Conservation (phyloP, 1,140 invertebrate species). For the Brachionus calyciflorus region DNA sequence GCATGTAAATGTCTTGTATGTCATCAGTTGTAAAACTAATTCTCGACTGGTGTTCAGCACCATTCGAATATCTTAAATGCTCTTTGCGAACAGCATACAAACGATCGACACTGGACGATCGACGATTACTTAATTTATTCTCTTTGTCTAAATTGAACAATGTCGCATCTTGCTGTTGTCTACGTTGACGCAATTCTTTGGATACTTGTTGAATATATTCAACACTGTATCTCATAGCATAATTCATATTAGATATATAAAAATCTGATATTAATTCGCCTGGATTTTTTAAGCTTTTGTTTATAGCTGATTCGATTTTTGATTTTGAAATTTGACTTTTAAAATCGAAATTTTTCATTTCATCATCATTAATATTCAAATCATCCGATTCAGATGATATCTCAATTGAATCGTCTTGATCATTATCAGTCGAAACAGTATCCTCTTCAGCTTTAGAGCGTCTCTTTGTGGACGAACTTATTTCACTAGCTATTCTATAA, state of each 20-base stretch:
- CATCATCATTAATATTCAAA: conserved; percentile 31
- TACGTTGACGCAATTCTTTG: conserved; percentile 5
- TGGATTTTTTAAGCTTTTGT: conserved; percentile 22
- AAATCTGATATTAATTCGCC: conserved; percentile 38
- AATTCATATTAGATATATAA: conserved; percentile 45
- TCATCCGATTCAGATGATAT: conserved; percentile 35
- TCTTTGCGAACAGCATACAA: conserved; percentile 27
- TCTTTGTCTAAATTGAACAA: conserved; percentile 10
- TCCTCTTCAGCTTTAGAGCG: neutral
- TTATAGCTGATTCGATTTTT: conserved; percentile 24
- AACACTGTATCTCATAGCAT: conserved; percentile 36
- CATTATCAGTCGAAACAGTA: conserved; percentile 26
- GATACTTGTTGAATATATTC: conserved; percentile 30
- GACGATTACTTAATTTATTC: neutral
- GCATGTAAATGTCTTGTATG: conserved; percentile 43
- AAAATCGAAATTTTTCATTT: conserved; percentile 30
- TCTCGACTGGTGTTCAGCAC: neutral
- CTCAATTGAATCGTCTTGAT: conserved; percentile 25
- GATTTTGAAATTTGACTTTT: conserved; percentile 5
- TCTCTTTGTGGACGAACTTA: neutral
- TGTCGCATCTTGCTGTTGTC: conserved; percentile 2
- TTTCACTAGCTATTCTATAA: conserved; percentile 31
- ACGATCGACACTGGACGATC: neutral
- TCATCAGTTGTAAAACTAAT: conserved; percentile 44
- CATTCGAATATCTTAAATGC: conserved; percentile 33